Conservation (phyloP, 2,797 vertebrate species). For the Tenualosa ilisha region DNA sequence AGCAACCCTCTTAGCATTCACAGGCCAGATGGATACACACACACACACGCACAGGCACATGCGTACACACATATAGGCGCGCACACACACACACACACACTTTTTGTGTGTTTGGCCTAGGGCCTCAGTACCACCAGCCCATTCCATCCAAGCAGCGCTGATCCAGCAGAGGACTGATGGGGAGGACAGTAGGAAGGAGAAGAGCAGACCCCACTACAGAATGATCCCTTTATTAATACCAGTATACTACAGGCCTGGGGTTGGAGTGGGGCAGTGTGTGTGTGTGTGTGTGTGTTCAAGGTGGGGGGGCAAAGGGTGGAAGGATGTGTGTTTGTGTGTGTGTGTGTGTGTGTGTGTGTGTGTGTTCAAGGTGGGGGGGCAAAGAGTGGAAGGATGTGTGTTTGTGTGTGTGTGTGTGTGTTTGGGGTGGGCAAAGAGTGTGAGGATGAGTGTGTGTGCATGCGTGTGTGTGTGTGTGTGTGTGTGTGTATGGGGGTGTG, state of each 20-base stretch:
- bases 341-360: no score
- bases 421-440: no score
- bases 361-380: background rate
- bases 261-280: background rate
- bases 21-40: background rate
- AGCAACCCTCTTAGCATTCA: no score
- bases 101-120: no score
- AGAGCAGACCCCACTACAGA: no score
- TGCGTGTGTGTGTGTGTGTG: no score
- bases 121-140: no score
- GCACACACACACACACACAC: background rate
- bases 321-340: background rate
- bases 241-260: constrained; percentile 70
- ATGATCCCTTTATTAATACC: constrained; percentile 70
- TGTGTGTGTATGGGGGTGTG: constrained; percentile 30
- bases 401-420: no score
- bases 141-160: background rate
- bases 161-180: constrained; percentile 71
- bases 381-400: no score
- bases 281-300: background rate
- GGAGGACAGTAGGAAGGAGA: constrained; percentile 45
- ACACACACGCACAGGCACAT: background rate
- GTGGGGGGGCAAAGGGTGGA: constrained; percentile 37
- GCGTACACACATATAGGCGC: background rate
- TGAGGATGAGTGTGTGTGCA: no score